Percentiles rank a stretch among this genome's conserved stretches.
phyloP scores from a whole-genome alignment of 2,113 vertebrate genomes.

The Camelus bactrianus region DNA sequence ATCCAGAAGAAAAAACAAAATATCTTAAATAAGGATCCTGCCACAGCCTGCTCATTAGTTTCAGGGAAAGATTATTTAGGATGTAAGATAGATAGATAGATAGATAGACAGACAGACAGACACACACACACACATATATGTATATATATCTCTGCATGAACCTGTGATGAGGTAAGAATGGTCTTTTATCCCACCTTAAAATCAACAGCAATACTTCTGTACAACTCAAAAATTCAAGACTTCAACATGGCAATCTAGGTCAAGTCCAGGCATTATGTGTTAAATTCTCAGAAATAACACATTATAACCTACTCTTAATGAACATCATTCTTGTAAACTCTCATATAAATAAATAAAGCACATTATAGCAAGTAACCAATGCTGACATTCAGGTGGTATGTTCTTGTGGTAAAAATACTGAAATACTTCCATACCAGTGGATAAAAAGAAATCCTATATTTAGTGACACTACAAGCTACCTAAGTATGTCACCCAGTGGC shows the following conservation, averaged over 20 bases:
- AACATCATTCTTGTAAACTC: neutral
- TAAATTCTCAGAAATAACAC: neutral
- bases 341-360: neutral
- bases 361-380: neutral
- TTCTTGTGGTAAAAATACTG: neutral
- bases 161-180: neutral
- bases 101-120: neutral
- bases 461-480: neutral
- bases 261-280: neutral
- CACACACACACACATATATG: neutral
- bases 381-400: neutral
- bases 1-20: neutral
- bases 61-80: neutral
- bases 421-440: neutral
- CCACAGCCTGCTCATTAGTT: neutral
- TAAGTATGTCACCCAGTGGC: neutral
- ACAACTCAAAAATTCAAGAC: neutral
- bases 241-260: neutral
- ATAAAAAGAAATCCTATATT: constrained; percentile 46
- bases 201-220: neutral
- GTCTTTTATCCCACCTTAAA: neutral
- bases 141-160: neutral
- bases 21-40: neutral
- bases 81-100: neutral
- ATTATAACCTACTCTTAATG: neutral